A percentile compares a stretch with the other conserved stretches of the same genome.
phyloP scores from a whole-genome alignment of 2,113 vertebrate genomes.

The Acrocephalus arundinaceus region DNA sequence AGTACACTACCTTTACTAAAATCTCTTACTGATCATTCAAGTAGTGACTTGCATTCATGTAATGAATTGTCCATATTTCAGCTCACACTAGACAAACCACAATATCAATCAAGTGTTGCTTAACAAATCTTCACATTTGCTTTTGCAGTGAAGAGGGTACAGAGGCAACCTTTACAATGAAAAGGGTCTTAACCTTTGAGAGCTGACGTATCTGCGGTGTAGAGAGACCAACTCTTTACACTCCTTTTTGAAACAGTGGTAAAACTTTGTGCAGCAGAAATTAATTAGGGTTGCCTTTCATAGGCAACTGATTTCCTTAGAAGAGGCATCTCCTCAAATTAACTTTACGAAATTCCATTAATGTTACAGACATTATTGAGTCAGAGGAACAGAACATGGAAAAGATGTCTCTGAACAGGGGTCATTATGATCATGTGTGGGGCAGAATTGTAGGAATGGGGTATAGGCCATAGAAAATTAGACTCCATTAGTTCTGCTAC shows the following conservation, averaged over 20 bases:
- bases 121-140: not conserved
- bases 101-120: not conserved
- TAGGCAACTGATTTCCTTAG: not conserved
- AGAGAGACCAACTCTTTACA: not conserved
- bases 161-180: not conserved
- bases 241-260: not conserved
- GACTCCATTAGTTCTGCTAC: not conserved
- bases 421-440: not conserved
- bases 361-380: accelerated
- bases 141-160: not conserved
- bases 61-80: not conserved
- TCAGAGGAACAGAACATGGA: not conserved
- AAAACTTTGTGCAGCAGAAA: not conserved
- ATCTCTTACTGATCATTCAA: not conserved
- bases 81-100: not conserved
- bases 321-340: not conserved
- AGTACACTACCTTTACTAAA: not conserved
- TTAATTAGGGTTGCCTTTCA: not conserved
- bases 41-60: not conserved
- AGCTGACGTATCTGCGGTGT: not conserved
- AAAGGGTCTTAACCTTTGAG: not conserved
- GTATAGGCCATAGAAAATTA: not conserved
- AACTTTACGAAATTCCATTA: not conserved
- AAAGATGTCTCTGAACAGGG: not conserved
- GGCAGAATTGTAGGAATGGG: not conserved